phyloP scores from a whole-genome alignment of 2,797 vertebrate genomes.

The Ctenopoma multispine region DNA sequence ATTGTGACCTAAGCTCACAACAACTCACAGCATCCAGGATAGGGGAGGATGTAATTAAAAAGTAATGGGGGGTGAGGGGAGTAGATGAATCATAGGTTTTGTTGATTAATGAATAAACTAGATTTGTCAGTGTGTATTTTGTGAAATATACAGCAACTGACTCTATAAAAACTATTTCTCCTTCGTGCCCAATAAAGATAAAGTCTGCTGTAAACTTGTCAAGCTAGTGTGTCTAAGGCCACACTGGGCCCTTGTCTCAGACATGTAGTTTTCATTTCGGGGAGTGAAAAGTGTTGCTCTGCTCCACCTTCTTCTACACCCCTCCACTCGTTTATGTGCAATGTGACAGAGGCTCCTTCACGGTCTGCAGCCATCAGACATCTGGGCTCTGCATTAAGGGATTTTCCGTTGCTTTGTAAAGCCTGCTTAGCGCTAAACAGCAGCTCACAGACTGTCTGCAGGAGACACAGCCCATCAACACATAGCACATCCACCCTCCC shows the following conservation, averaged over 20 bases:
- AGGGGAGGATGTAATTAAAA: neutral
- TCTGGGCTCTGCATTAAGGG: slow-evolving; percentile 76
- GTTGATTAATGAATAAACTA: neutral
- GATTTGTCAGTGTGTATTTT: neutral
- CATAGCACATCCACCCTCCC: slow-evolving; percentile 50
- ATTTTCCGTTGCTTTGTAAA: slow-evolving; percentile 74
- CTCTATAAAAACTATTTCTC: neutral
- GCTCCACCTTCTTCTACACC: slow-evolving; percentile 1
- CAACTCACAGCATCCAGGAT: neutral
- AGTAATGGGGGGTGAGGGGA: neutral
- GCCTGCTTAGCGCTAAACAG: slow-evolving; percentile 69
- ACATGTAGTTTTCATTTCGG: neutral
- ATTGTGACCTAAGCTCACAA: neutral
- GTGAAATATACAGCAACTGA: neutral
- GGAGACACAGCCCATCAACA: slow-evolving; percentile 60
- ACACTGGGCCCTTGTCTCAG: neutral
- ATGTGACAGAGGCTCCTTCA: slow-evolving; percentile 50
- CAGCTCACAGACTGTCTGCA: slow-evolving; percentile 61
- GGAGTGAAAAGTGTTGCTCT: slow-evolving; percentile 20
- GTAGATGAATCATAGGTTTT: neutral
- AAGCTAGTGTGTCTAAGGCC: neutral
- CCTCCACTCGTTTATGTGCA: slow-evolving; percentile 14
- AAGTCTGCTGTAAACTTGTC: neutral
- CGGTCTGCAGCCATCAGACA: slow-evolving; percentile 60
- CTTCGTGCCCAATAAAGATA: neutral